Base-by-base conservation (phyloP, 2,113 vertebrate genomes). In the Dermatemys mawii region DNA sequence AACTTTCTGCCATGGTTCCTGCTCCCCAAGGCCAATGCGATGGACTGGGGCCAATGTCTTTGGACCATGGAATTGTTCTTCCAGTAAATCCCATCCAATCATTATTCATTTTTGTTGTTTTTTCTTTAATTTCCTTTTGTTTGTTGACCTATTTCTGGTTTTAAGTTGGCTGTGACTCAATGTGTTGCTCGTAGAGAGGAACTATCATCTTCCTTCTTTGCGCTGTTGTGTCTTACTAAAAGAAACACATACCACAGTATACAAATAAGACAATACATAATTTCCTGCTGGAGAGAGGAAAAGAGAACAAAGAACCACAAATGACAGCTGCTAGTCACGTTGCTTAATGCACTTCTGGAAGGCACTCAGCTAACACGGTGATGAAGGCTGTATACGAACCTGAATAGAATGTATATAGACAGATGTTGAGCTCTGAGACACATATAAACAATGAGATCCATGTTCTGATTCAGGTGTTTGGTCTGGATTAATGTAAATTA, bases 351-450 rank as follows among this genome's bases (percentile, higher is more conserved):
- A 7, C 29, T 79, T 27, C 27, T 41, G 38, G 32, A 89, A 63
- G 21, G 6, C 35, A 3, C 21, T 16, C 38, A n/a, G 6, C 19
- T 35, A 41, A 24, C 38, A 16, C 35, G 35, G 75, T 2, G 0
- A 26, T 53, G 54, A 55, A 7, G 4, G 7, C 11, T 41, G 21
- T 38, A 38, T 35, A 63, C 54, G 78, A 48, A 81, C 35, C 80
- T 1, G 0, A 78, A 54, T 44, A 81, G 81, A 22, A 22, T 10
- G 26, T 1, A 0, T 4, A 12, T 11, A 51, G 35, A 38, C 1
- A 5, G 19, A 9, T 48, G 8, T 6, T 78, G 63, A 14, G 16
- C 17, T 90, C 41, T 46, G 4, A 5, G 29, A n/a, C n/a, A 16
- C 83, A 24, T 12, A 82, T 46, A 21, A 85, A n/a, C 11, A 2